Evolutionary conservation across 1,140 invertebrate species (phyloP), one percentile per base, ranked within the genome.

Genomic region (Conus ventricosus): DNA sequence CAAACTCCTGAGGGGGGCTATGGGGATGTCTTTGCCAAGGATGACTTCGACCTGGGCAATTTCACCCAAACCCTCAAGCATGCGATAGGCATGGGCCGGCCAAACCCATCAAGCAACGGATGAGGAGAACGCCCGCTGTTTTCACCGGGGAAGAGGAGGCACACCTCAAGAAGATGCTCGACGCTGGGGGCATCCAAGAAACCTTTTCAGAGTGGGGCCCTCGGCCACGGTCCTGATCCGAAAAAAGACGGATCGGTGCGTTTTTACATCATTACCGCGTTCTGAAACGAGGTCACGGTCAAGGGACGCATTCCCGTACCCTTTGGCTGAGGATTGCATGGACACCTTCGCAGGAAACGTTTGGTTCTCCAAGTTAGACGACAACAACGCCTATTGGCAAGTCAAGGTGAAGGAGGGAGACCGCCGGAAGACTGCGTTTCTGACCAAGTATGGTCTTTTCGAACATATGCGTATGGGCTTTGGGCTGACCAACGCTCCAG

Each of bases 241-340:
- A 82, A 97, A 87, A 96, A 96, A 76, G 92, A 96, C 93, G 94
- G 95, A 84, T 57, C 92, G 80, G 85, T 93, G 39, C 90, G 95
- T 83, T 90, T 96, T 89, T 96, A 94, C 89, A 89, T 96, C 95
- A 96, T 91, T 96, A 94, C 90, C 83, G 96, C 51, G 71, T 83
- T 25, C 71, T 96, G 6, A 57, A 96, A 96, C 89, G 20, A 11
- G 88, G 91, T 90, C 0, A 96, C 95, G 0, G 91, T 93, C 0
- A 91, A 92, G n/a, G 76, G 96, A 96, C 91, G 91, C 89, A 53
- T 96, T 95, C 90, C 96, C 96, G 90, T 84, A 96, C 4, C 96
- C 96, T 0, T 82, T 90, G 1, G 95, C 96, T 27, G 94, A 96
- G 8, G 95, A 96, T 13, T 92, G 92, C 23, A 17, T 91, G 25